Percentiles rank a stretch among this genome's conserved stretches.
Evolutionary conservation across 2,113 vertebrate genomes (phyloP).

Genomic region (Neotoma lepida): DNA sequence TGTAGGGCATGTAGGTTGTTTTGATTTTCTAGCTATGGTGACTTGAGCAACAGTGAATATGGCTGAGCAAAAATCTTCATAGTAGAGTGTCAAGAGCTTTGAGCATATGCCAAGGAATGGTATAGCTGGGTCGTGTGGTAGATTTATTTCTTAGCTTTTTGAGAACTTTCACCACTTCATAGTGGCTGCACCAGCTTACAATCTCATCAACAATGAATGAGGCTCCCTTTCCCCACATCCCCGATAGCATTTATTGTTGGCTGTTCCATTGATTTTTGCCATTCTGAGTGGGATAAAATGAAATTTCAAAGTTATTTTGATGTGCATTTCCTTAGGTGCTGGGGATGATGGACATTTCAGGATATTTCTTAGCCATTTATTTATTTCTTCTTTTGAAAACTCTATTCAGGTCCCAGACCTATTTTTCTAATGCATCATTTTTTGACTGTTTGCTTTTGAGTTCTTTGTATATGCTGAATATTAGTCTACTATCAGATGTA

Average conservation of each 20-base stretch:
- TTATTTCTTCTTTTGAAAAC: neutral
- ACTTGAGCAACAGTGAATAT: neutral
- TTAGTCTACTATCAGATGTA: too few species aligned
- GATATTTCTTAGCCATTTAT: neutral
- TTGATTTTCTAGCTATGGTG: neutral
- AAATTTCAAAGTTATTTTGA: neutral
- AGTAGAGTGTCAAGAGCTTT: neutral
- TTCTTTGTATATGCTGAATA: too few species aligned
- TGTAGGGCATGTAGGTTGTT: too few species aligned
- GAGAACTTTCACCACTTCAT: neutral
- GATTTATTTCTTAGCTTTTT: neutral
- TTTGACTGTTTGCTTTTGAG: too few species aligned
- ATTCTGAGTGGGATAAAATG: neutral
- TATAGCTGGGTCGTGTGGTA: neutral
- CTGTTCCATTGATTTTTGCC: neutral
- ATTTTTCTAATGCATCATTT: too few species aligned
- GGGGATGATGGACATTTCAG: neutral
- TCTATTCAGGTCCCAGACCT: neutral
- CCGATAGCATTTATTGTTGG: neutral
- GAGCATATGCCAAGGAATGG: neutral
- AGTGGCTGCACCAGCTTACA: neutral
- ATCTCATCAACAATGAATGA: neutral
- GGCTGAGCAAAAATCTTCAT: neutral
- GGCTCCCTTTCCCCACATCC: neutral
- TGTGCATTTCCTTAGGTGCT: neutral